These are phyloP conservation scores for Periplaneta americana DNA, from an alignment of 1,140 invertebrate species.

Conservation along the genomic window DNA sequence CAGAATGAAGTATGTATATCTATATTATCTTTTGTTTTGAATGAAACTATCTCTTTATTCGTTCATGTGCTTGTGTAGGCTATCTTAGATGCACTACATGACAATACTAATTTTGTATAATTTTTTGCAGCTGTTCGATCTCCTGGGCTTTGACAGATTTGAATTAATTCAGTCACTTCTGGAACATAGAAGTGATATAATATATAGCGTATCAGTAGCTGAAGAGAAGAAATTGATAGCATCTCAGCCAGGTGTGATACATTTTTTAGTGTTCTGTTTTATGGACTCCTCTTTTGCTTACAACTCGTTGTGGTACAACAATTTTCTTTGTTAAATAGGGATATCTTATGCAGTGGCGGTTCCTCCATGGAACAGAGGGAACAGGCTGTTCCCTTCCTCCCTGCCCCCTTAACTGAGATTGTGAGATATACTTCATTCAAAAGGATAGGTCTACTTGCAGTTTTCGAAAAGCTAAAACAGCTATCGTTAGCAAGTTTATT, in stretches of 20 bases:
- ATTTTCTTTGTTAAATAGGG: no score
- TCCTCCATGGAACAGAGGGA: no score
- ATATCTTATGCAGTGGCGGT: no score
- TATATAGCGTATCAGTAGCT: constrained; percentile 39
- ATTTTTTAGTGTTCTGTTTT: neutral
- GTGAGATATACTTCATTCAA: no score
- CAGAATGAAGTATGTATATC: constrained; percentile 60
- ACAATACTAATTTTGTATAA: neutral
- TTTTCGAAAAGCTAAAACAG: no score
- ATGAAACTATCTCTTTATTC: neutral
- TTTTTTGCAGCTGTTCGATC: constrained; percentile 63
- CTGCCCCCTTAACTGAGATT: no score
- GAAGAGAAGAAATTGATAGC: constrained; percentile 23
- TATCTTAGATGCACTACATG: neutral
- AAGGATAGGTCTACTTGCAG: no score
- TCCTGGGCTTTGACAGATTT: constrained; percentile 82
- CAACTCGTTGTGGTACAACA: no score
- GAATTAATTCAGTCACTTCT: constrained; percentile 77
- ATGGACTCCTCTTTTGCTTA: no score
- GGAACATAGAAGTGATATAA: constrained; percentile 57
- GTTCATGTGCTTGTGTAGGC: no score
- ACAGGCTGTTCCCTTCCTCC: no score
- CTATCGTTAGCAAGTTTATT: no score
- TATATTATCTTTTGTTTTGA: neutral
- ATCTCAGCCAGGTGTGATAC: neutral